These are phyloP conservation scores for Chanos chanos DNA, from an alignment of 2,797 vertebrate genomes.

Conservation along the genomic window DNA sequence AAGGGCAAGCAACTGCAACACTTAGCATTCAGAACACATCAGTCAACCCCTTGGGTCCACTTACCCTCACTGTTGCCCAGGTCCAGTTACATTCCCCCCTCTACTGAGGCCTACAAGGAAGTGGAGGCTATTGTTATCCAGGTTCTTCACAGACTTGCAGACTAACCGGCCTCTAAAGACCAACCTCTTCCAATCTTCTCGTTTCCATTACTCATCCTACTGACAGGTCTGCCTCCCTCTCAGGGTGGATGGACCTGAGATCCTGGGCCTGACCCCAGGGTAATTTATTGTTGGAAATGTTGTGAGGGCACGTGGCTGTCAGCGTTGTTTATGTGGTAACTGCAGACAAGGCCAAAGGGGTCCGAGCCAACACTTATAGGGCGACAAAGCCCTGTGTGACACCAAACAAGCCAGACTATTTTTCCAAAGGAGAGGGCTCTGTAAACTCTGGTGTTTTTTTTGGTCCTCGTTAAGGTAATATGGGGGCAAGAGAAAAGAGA, in stretches of 20 bases:
- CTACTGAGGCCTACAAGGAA: slow-evolving; percentile 14
- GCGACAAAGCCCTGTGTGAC: slow-evolving; percentile 8
- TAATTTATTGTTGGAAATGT: slow-evolving; percentile 54
- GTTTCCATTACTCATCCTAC: slow-evolving; percentile 46
- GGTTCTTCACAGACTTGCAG: slow-evolving; percentile 11
- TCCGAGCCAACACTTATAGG: slow-evolving; percentile 22
- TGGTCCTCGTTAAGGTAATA: background rate
- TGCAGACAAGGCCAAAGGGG: slow-evolving; percentile 32
- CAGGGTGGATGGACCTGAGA: slow-evolving; percentile 17
- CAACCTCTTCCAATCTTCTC: slow-evolving; percentile 22
- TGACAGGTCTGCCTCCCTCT: slow-evolving; percentile 35
- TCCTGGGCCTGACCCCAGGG: slow-evolving; percentile 50
- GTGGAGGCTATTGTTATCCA: slow-evolving; percentile 37
- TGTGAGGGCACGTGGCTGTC: slow-evolving; percentile 46
- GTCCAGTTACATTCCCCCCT: slow-evolving; percentile 49
- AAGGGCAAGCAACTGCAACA: slow-evolving; percentile 40
- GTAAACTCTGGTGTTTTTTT: background rate
- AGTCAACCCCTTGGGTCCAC: slow-evolving; percentile 45
- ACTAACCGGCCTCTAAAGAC: slow-evolving; percentile 21
- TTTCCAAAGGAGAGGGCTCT: background rate
- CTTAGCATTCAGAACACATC: slow-evolving; percentile 43
- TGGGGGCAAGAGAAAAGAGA: background rate
- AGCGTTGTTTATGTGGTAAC: slow-evolving; percentile 47
- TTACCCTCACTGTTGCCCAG: slow-evolving; percentile 47
- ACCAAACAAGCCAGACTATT: background rate